These are phyloP conservation scores for Drosophila ananassae DNA, from an alignment of 1,140 invertebrate genomes.

Conservation along the genomic window DNA sequence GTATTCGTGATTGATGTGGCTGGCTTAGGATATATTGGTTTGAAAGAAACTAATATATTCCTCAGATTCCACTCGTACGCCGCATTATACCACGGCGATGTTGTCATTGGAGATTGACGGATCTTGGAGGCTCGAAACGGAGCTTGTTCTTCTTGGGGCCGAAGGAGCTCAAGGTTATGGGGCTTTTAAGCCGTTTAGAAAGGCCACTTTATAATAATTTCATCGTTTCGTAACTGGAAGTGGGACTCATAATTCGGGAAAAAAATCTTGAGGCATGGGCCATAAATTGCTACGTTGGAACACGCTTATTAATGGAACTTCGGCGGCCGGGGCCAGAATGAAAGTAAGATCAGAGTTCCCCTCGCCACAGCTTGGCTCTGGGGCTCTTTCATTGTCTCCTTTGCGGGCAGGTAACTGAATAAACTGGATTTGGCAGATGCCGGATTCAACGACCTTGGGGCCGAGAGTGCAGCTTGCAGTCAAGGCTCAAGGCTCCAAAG, in stretches of 20 bases:
- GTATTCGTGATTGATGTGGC: constrained; percentile 5
- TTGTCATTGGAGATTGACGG: neutral
- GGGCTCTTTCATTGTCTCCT: constrained; percentile 37
- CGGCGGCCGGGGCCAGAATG: constrained; percentile 10
- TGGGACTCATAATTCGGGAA: constrained; percentile 4
- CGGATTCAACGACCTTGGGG: constrained; percentile 52
- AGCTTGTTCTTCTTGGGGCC: neutral
- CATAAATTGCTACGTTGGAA: constrained; percentile 20
- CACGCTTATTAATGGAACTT: constrained; percentile 16
- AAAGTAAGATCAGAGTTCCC: constrained; percentile 10
- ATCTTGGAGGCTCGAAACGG: neutral
- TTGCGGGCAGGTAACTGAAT: constrained; percentile 24
- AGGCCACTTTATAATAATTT: constrained; percentile 40
- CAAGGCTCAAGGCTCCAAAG: constrained; percentile 42
- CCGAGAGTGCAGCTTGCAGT: constrained; percentile 25
- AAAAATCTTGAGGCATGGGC: neutral
- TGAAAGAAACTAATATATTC: neutral
- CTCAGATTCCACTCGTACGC: neutral
- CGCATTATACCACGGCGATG: neutral
- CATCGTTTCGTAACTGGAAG: constrained; percentile 16
- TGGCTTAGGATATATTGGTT: neutral
- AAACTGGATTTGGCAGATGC: constrained; percentile 70
- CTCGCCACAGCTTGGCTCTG: neutral
- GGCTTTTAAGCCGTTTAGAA: constrained; percentile 43
- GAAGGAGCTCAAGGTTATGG: constrained; percentile 40